Conservation (phyloP, 2,797 vertebrate genomes). For the Fratercula arctica region DNA sequence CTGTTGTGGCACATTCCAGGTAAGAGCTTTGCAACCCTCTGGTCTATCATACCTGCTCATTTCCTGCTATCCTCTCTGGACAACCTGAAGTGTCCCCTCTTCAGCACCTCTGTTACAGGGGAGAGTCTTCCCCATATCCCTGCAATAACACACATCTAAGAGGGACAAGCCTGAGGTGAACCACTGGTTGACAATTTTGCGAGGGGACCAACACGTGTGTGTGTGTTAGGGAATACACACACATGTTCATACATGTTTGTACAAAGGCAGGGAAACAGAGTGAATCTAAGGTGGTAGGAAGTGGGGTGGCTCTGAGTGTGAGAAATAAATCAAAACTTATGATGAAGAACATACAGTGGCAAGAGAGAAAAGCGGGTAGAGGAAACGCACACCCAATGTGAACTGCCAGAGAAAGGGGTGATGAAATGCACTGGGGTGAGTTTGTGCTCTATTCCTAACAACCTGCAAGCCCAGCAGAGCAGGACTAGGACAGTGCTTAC, state of each 20-base stretch:
- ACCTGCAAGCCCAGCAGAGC: neutral
- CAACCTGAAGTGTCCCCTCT: neutral
- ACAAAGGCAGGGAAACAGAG: neutral
- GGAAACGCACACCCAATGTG: accelerated
- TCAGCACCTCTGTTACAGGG: accelerated
- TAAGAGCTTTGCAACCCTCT: neutral
- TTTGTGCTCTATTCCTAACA: neutral
- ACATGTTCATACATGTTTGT: neutral
- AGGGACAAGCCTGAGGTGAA: neutral
- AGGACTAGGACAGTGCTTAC: neutral
- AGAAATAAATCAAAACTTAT: neutral
- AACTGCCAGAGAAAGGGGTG: neutral
- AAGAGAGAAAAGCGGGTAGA: neutral
- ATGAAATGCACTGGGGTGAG: neutral
- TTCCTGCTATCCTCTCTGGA: neutral
- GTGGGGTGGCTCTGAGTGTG: neutral
- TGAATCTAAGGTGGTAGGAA: neutral
- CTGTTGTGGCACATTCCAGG: neutral
- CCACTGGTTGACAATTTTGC: neutral
- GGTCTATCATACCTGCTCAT: neutral
- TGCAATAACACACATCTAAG: neutral
- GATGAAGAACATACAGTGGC: neutral
- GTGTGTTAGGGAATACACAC: neutral
- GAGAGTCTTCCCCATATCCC: neutral
- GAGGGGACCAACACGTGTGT: neutral